phyloP scores from a whole-genome alignment of 2,113 vertebrate species.

The Rhipidura dahli region DNA sequence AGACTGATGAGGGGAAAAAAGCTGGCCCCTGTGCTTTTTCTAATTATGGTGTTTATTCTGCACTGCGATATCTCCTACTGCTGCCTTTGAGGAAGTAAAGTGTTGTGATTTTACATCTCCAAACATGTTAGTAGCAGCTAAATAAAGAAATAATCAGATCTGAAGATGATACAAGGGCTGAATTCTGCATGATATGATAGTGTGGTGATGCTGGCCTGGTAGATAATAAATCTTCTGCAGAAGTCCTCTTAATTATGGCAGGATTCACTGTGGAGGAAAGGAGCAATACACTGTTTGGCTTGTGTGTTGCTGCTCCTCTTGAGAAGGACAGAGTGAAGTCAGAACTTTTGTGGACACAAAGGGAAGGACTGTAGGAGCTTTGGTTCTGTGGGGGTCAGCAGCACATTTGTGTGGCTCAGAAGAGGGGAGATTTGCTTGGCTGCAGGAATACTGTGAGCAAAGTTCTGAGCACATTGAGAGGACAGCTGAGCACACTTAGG shows the following conservation, averaged over 20 bases:
- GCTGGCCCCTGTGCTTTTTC: not conserved
- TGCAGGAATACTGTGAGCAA: not conserved
- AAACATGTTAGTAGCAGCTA: not conserved
- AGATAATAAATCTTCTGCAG: not conserved
- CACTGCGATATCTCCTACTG: not conserved
- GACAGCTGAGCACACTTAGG: not conserved
- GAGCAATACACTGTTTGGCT: not conserved
- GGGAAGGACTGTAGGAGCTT: not conserved
- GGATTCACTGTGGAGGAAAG: not conserved
- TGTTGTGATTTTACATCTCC: not conserved
- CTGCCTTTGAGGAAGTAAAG: not conserved
- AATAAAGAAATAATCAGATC: not conserved
- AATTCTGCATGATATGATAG: not conserved
- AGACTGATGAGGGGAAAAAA: not conserved
- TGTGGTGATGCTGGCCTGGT: not conserved
- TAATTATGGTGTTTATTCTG: not conserved
- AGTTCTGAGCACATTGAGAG: not conserved
- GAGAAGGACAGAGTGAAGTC: not conserved
- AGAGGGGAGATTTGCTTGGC: not conserved
- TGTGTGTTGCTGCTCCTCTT: not conserved
- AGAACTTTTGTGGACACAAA: not conserved
- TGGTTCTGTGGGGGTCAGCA: not conserved
- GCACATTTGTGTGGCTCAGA: not conserved
- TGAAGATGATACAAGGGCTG: not conserved
- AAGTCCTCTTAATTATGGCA: not conserved